A percentile compares a stretch with the other conserved stretches of the same genome.
Evolutionary conservation across 2,888 invertebrate species (phyloP).

Genomic region (Allophyes oxyacanthae): DNA sequence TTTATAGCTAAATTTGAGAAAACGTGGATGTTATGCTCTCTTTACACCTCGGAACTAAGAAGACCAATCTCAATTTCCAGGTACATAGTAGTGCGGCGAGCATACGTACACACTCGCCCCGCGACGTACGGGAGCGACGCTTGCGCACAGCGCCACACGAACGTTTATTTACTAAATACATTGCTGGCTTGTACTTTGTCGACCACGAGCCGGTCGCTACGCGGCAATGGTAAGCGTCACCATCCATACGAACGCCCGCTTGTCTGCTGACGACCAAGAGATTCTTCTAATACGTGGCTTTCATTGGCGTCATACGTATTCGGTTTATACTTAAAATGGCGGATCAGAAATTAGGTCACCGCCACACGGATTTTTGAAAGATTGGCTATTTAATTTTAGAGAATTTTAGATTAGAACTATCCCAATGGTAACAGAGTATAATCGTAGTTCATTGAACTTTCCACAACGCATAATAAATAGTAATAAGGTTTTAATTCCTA

Average conservation of each 20-base stretch:
- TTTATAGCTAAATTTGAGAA: no score
- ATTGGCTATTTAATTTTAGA: slow-evolving; percentile 45
- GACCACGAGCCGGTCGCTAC: slow-evolving; percentile 34
- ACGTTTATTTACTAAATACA: slow-evolving; percentile 33
- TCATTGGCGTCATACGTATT: slow-evolving; percentile 41
- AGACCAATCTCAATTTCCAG: slow-evolving; percentile 38
- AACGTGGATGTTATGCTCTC: no score
- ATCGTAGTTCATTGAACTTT: slow-evolving; percentile 17
- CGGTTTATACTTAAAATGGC: slow-evolving; percentile 51
- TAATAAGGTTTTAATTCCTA: slow-evolving; percentile 26
- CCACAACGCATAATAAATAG: slow-evolving; percentile 46
- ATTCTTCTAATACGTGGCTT: slow-evolving; percentile 45
- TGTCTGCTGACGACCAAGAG: slow-evolving; percentile 14
- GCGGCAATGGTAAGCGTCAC: slow-evolving; percentile 57
- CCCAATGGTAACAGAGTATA: slow-evolving; percentile 6
- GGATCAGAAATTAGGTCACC: slow-evolving; percentile 11
- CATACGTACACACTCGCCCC: slow-evolving; percentile 25
- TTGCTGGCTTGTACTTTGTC: slow-evolving; percentile 66
- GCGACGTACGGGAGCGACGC: slow-evolving; percentile 38
- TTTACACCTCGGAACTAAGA: neutral
- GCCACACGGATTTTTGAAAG: slow-evolving; percentile 51
- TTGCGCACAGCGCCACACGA: slow-evolving; percentile 44
- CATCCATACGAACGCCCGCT: slow-evolving; percentile 16
- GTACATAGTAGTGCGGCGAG: slow-evolving; percentile 57
- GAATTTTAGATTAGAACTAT: slow-evolving; percentile 16